Conservation (phyloP, 2,113 vertebrate genomes). For the Chamaetylas fuelleborni region DNA sequence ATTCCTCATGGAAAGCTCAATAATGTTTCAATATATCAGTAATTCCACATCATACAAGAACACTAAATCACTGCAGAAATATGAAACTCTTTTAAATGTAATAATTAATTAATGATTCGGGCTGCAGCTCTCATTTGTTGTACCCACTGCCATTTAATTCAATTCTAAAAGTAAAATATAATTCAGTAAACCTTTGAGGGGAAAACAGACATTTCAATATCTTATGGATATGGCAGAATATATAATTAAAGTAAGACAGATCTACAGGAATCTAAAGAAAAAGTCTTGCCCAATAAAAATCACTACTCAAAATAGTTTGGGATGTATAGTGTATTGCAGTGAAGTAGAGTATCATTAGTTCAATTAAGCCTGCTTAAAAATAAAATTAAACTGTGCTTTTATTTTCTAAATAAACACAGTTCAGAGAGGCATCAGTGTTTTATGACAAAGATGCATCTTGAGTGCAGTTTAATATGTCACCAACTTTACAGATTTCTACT, state of each 20-base stretch:
- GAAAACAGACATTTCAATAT: neutral
- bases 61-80: neutral
- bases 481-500: neutral
- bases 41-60: neutral
- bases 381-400: neutral
- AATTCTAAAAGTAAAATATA: neutral
- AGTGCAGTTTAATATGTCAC: neutral
- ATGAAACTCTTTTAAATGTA: neutral
- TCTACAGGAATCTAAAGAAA: neutral
- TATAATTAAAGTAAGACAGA: neutral
- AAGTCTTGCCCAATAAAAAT: neutral
- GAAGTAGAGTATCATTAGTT: neutral
- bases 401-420: neutral
- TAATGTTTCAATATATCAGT: neutral
- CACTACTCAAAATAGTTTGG: neutral
- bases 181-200: neutral
- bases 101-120: neutral
- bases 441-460: neutral
- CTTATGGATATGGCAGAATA: neutral
- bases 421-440: neutral
- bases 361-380: neutral
- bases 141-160: neutral
- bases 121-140: neutral
- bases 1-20: neutral
- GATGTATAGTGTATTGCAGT: neutral